Conservation (phyloP, 2,113 vertebrate species). For the Lipophrys pholis region DNA sequence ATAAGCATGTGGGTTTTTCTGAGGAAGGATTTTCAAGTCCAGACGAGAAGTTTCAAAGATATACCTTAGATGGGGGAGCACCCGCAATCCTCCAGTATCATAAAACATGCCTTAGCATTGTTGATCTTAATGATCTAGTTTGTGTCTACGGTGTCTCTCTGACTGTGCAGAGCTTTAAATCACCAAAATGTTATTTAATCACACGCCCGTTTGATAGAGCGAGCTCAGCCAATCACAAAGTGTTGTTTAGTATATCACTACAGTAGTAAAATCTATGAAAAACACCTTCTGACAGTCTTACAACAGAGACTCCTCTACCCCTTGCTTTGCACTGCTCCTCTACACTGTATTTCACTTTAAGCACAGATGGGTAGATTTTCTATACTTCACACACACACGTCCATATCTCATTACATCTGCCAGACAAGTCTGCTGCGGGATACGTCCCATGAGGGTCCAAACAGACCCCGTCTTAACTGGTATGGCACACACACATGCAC, state of each 20-base stretch:
- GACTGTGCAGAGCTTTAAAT: slow-evolving; percentile 38
- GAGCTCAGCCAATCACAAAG: slow-evolving; percentile 47
- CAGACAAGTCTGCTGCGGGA: slow-evolving; percentile 73
- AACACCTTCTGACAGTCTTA: slow-evolving; percentile 61
- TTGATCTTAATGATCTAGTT: slow-evolving; percentile 55
- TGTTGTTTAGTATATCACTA: slow-evolving; percentile 50
- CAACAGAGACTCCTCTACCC: slow-evolving; percentile 53
- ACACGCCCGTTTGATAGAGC: slow-evolving; percentile 18
- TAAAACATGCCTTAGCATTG: slow-evolving; percentile 62
- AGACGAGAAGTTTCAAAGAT: slow-evolving; percentile 28
- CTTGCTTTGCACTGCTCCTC: slow-evolving; percentile 28
- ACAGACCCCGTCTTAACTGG: slow-evolving; percentile 61
- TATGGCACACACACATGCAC: slow-evolving; percentile 21
- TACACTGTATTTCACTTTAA: slow-evolving; percentile 58
- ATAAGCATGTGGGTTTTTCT: slow-evolving; percentile 68
- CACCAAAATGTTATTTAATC: slow-evolving; percentile 36
- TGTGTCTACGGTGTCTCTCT: slow-evolving; percentile 39
- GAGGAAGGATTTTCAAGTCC: slow-evolving; percentile 58
- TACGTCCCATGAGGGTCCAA: slow-evolving; percentile 60
- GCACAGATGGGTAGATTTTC: slow-evolving; percentile 57
- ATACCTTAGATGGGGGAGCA: slow-evolving; percentile 37
- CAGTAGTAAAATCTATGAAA: slow-evolving; percentile 52
- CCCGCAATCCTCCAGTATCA: slow-evolving; percentile 27
- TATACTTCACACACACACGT: slow-evolving; percentile 29
- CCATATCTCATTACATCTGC: slow-evolving; percentile 74